Conservation (phyloP, 2,797 vertebrate genomes). For the Benthosema pterotum region DNA sequence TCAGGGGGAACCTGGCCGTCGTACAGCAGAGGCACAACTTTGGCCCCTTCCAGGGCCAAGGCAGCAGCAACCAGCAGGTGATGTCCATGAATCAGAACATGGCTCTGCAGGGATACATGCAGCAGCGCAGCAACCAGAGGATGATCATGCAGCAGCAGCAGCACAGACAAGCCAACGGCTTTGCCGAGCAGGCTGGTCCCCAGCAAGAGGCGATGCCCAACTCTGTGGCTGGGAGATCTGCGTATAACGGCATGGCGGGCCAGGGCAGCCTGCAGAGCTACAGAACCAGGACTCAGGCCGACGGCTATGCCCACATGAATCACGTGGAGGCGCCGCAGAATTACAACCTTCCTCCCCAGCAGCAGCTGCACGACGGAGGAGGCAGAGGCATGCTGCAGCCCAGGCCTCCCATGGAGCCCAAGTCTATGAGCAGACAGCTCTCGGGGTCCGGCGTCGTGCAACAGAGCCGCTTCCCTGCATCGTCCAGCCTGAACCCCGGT, state of each 20-base stretch:
- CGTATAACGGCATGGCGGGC: constrained; percentile 69
- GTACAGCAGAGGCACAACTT: constrained; percentile 90
- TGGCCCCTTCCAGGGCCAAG: constrained; percentile 79
- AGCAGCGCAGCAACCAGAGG: constrained; percentile 75
- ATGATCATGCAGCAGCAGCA: constrained; percentile 79
- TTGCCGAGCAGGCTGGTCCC: constrained; percentile 75
- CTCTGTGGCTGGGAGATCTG: constrained; percentile 68
- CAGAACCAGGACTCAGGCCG: constrained; percentile 73
- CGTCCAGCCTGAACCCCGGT: constrained; percentile 62
- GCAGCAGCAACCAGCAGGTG: constrained; percentile 73
- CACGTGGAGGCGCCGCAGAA: constrained; percentile 78
- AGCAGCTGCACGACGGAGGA: constrained; percentile 74
- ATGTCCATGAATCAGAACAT: constrained; percentile 72
- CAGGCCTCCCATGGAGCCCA: constrained; percentile 86
- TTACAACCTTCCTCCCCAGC: constrained; percentile 78
- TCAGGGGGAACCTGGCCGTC: constrained; percentile 84
- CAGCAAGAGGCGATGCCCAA: constrained; percentile 75
- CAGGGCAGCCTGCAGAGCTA: constrained; percentile 78
- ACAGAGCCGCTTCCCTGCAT: constrained; percentile 79
- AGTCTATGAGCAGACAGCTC: constrained; percentile 76
- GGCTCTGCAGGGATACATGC: constrained; percentile 76
- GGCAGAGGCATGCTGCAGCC: constrained; percentile 82
- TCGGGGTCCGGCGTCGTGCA: constrained; percentile 72
- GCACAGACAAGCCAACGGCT: constrained; percentile 76
- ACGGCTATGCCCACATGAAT: constrained; percentile 74